phyloP scores from a whole-genome alignment of 2,797 vertebrate species.

The Tokudaia muenninki region DNA sequence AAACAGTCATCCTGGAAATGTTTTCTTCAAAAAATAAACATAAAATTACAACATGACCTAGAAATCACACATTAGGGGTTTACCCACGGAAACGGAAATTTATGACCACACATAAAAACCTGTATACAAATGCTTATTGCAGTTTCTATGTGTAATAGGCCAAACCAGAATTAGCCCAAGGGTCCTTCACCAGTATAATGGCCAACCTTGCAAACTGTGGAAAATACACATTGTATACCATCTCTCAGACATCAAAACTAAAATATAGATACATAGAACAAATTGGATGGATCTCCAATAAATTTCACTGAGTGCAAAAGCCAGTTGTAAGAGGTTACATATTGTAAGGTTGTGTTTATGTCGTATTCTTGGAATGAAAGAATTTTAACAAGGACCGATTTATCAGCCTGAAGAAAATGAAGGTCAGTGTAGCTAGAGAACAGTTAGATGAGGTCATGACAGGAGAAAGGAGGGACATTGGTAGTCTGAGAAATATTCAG shows the following conservation, averaged over 20 bases:
- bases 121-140: background rate
- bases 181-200: slow-evolving; percentile 33
- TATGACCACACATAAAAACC: slow-evolving; percentile 15
- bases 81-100: slow-evolving; percentile 56
- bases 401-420: slow-evolving; percentile 3
- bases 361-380: slow-evolving; percentile 18
- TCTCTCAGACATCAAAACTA: slow-evolving; percentile 20
- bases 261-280: background rate
- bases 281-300: background rate
- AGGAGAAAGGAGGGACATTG: background rate
- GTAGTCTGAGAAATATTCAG: background rate
- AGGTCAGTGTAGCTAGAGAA: background rate
- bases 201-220: background rate
- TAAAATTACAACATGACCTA: slow-evolving; percentile 31
- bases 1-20: background rate
- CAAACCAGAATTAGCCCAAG: background rate
- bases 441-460: background rate
- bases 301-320: background rate
- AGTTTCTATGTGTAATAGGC: slow-evolving; percentile 39
- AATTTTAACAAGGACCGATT: slow-evolving; percentile 1
- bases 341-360: background rate
- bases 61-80: slow-evolving; percentile 24
- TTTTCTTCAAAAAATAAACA: slow-evolving; percentile 53
- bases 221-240: background rate
- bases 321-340: background rate